Conservation (phyloP, 2,797 vertebrate genomes). For the Otus scops region DNA sequence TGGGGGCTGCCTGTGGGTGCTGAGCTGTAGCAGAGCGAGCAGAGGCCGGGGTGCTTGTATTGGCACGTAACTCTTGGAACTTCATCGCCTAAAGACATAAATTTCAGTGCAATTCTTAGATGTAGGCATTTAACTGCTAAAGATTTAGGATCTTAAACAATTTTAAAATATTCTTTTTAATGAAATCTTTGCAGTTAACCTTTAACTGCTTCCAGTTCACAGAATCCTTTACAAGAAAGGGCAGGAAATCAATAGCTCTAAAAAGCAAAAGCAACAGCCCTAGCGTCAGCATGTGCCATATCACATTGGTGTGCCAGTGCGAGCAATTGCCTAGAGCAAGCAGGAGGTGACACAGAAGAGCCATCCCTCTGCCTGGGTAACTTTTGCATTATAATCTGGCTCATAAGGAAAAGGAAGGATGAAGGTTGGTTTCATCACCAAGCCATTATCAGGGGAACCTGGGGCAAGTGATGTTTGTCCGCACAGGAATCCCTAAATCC, state of each 20-base stretch:
- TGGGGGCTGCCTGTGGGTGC: neutral
- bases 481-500: neutral
- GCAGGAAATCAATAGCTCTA: constrained; percentile 66
- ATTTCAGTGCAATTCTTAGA: neutral
- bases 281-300: neutral
- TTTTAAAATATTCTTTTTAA: constrained; percentile 52
- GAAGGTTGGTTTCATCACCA: neutral
- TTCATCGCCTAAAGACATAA: neutral
- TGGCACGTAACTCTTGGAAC: neutral
- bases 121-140: neutral
- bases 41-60: neutral
- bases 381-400: neutral
- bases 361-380: neutral
- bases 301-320: neutral
- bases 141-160: constrained; percentile 40
- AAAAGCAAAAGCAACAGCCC: constrained; percentile 37
- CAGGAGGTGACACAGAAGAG: neutral
- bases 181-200: constrained; percentile 57
- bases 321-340: neutral
- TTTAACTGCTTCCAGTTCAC: constrained; percentile 66
- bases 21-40: accelerated
- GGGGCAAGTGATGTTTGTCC: neutral
- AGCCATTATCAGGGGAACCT: neutral
- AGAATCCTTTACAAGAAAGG: constrained; percentile 52
- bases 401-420: neutral